Conservation (phyloP, 2,113 vertebrate species). For the Epinephelus lanceolatus region DNA sequence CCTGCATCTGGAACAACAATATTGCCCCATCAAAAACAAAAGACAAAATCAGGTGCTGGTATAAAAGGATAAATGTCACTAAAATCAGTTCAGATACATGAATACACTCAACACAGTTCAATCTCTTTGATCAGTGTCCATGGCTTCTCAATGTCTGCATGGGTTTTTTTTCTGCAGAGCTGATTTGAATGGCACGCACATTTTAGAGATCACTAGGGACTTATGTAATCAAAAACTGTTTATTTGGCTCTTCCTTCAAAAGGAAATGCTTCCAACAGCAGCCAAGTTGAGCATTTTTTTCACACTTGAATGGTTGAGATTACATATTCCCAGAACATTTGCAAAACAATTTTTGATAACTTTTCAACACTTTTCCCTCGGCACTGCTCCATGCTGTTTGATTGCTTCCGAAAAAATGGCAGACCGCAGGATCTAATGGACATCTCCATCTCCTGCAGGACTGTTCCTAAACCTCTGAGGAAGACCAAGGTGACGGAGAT, state of each 20-base stretch:
- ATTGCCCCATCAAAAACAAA: neutral
- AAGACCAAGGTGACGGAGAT: constrained; percentile 85
- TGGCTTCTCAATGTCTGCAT: neutral
- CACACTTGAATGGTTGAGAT: constrained; percentile 27
- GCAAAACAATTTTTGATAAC: constrained; percentile 12
- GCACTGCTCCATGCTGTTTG: neutral
- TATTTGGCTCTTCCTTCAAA: constrained; percentile 65
- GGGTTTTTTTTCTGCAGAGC: constrained; percentile 18
- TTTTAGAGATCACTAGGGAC: constrained; percentile 28
- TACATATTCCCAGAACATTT: constrained; percentile 16
- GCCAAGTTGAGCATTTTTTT: constrained; percentile 28
- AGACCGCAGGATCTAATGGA: neutral
- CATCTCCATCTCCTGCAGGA: constrained; percentile 76
- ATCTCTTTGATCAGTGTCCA: constrained; percentile 31
- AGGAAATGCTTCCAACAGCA: constrained; percentile 24
- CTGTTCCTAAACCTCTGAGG: constrained; percentile 86
- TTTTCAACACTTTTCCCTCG: constrained; percentile 1
- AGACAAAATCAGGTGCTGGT: neutral
- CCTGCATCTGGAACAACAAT: neutral
- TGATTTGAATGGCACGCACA: constrained; percentile 26
- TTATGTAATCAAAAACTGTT: constrained; percentile 57
- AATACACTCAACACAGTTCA: neutral
- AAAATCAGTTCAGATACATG: constrained; percentile 7
- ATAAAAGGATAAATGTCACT: neutral
- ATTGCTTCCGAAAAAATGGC: neutral